Conservation (phyloP, 2,113 vertebrate species). For the Phaethon lepturus region DNA sequence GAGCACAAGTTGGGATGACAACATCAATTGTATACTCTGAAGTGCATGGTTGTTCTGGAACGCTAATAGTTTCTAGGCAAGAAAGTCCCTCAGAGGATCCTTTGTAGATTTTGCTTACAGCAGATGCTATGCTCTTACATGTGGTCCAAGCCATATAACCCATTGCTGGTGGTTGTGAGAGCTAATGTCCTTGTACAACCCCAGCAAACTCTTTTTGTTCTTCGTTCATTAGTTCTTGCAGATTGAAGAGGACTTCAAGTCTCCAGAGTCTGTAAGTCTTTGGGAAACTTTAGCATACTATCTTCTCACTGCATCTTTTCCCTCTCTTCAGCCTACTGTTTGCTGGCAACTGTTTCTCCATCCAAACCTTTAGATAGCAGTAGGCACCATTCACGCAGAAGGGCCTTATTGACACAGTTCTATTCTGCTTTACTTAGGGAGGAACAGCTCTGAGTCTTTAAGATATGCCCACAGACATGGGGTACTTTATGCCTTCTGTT, state of each 20-base stretch:
- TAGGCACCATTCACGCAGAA: neutral
- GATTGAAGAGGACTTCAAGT: neutral
- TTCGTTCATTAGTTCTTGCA: neutral
- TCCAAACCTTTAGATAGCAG: neutral
- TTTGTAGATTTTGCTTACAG: neutral
- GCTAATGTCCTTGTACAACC: neutral
- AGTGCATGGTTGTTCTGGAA: neutral
- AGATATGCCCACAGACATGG: neutral
- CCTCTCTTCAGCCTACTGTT: neutral
- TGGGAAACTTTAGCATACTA: neutral
- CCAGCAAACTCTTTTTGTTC: neutral
- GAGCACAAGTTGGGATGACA: neutral
- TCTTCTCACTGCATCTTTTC: neutral
- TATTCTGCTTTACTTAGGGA: neutral
- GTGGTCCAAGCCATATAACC: neutral
- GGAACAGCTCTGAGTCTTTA: neutral
- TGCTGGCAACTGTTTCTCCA: neutral
- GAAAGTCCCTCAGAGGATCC: neutral
- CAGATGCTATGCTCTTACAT: neutral
- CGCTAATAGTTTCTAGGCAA: neutral
- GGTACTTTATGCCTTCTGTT: neutral
- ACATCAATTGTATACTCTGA: neutral
- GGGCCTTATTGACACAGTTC: neutral
- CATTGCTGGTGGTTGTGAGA: neutral
- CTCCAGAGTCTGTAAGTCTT: neutral